Evolutionary conservation across 2,888 invertebrate species (phyloP).

Genomic region (Macrophya annulata): DNA sequence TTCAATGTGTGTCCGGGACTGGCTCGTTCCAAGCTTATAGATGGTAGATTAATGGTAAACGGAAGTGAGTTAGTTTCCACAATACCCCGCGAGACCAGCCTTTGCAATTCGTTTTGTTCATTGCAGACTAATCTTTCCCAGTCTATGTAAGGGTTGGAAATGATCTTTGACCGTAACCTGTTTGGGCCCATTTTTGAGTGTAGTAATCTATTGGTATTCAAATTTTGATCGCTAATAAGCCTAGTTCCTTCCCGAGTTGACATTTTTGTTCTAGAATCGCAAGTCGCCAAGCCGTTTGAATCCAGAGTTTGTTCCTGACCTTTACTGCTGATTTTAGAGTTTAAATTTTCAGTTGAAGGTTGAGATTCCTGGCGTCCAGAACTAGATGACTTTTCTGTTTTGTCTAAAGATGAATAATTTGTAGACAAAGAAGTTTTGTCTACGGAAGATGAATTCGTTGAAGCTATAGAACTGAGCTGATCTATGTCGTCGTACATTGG

Average conservation of each 20-base stretch:
- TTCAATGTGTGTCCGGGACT: constrained; percentile 73
- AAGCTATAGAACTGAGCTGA: constrained; percentile 73
- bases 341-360: constrained; percentile 8
- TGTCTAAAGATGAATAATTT: constrained; percentile 64
- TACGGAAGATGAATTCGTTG: constrained; percentile 71
- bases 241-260: constrained; percentile 10
- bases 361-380: constrained; percentile 34
- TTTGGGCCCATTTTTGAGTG: constrained; percentile 17
- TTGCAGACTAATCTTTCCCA: constrained; percentile 72
- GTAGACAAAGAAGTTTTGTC: constrained; percentile 74
- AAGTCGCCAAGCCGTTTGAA: not conserved
- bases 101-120: constrained; percentile 71
- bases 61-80: constrained; percentile 69
- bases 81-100: constrained; percentile 68
- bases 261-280: constrained; percentile 13
- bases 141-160: constrained; percentile 70
- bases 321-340: constrained; percentile 15
- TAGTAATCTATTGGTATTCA: constrained; percentile 16
- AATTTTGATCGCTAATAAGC: constrained; percentile 1
- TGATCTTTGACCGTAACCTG: constrained; percentile 18
- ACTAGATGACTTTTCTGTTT: constrained; percentile 37
- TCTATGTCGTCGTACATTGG: constrained; percentile 76
- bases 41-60: constrained; percentile 72
- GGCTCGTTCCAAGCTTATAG: constrained; percentile 73
- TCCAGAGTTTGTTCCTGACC: constrained; percentile 5